phyloP scores from a whole-genome alignment of 23 tunicate genomes.

The Oikopleura vanhoeffeni region DNA sequence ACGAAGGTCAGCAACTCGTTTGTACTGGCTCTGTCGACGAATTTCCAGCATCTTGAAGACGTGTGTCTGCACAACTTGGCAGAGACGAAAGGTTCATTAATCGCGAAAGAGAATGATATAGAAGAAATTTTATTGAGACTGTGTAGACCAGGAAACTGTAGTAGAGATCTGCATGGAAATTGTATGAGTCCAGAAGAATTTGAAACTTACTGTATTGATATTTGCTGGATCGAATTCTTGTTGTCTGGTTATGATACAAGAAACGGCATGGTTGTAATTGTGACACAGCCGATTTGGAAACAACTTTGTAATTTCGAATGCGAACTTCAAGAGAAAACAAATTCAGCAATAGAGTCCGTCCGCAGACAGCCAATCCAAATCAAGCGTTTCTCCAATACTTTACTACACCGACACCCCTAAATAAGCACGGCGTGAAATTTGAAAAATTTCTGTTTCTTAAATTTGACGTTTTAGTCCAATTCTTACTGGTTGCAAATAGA shows the following conservation, averaged over 20 bases:
- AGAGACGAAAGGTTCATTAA: slow-evolving; percentile 18
- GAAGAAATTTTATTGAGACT: slow-evolving; percentile 50
- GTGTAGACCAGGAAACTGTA: slow-evolving; percentile 42
- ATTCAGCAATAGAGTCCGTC: no score
- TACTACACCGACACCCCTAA: no score
- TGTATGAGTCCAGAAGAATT: slow-evolving; percentile 48
- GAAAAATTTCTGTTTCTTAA: no score
- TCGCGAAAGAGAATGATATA: slow-evolving; percentile 66
- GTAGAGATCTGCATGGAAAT: slow-evolving; percentile 36
- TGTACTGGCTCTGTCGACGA: slow-evolving; percentile 74
- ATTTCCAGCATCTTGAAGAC: slow-evolving; percentile 66
- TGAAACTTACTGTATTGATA: slow-evolving; percentile 29
- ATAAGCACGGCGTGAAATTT: no score
- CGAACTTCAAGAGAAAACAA: no score
- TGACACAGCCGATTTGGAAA: slow-evolving; percentile 38
- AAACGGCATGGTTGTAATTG: slow-evolving; percentile 38
- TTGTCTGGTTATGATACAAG: slow-evolving; percentile 54
- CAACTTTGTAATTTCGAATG: slow-evolving; percentile 48
- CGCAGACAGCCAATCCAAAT: no score
- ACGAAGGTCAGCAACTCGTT: slow-evolving; percentile 42
- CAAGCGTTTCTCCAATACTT: no score
- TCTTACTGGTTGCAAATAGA: no score
- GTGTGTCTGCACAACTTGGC: slow-evolving; percentile 81
- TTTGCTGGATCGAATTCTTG: slow-evolving; percentile 25
- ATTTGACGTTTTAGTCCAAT: no score